These are phyloP conservation scores for Hylomyscus alleni DNA, from an alignment of 2,797 vertebrate species.

Conservation along the genomic window DNA sequence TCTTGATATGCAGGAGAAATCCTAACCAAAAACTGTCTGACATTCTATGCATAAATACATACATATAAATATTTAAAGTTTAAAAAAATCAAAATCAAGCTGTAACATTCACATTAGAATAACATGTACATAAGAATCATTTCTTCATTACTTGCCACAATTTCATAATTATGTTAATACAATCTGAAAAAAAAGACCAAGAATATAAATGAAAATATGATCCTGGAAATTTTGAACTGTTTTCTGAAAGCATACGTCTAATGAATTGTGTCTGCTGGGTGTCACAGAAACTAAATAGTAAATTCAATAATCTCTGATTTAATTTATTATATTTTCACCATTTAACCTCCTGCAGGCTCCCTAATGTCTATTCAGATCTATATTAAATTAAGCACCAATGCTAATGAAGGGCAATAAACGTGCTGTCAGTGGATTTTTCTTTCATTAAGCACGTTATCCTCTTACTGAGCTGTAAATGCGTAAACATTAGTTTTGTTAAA, in stretches of 20 bases:
- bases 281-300: conserved; percentile 92
- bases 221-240: conserved; percentile 83
- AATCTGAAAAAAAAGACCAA: conserved; percentile 83
- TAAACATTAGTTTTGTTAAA: conserved; percentile 93
- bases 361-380: conserved; percentile 94
- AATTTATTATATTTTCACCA: conserved; percentile 92
- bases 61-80: conserved; percentile 56
- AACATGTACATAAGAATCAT: conserved; percentile 64
- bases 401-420: conserved; percentile 94
- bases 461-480: conserved; percentile 92
- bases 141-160: conserved; percentile 64
- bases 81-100: conserved; percentile 27
- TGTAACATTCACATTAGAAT: conserved; percentile 61
- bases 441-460: conserved; percentile 94
- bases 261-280: conserved; percentile 91
- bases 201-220: conserved; percentile 84
- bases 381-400: conserved; percentile 94
- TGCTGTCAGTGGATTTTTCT: conserved; percentile 94
- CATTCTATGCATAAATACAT: neutral
- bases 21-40: neutral
- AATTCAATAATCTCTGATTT: conserved; percentile 93
- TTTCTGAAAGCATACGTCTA: conserved; percentile 87
- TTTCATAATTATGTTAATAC: conserved; percentile 76
- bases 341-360: conserved; percentile 94
- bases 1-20: conserved; percentile 44